Percentiles rank a stretch among this genome's conserved stretches.
These are phyloP conservation scores for Drosophila mettleri DNA, from an alignment of 2,888 invertebrate species.

Conservation along the genomic window DNA sequence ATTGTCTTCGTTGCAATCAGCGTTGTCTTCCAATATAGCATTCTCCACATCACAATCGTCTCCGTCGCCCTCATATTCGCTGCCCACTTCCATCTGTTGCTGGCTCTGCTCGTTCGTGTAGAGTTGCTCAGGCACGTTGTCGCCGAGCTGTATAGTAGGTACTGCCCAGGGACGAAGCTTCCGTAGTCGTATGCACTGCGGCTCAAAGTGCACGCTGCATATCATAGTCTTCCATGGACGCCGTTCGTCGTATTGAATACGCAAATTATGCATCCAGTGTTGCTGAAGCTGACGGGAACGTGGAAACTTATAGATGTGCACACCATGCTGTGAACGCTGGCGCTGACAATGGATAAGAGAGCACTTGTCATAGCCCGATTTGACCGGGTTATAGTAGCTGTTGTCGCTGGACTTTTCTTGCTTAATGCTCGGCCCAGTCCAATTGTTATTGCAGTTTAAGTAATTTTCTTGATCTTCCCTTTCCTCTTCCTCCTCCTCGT, in stretches of 20 bases:
- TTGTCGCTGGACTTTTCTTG: constrained; percentile 23
- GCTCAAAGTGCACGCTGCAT: constrained; percentile 71
- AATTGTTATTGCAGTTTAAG: constrained; percentile 9
- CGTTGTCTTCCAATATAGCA: constrained; percentile 23
- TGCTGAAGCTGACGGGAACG: constrained; percentile 58
- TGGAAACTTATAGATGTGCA: constrained; percentile 72
- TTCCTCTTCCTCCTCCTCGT: constrained; percentile 9
- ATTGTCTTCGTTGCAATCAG: constrained; percentile 33
- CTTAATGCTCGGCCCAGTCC: constrained; percentile 35
- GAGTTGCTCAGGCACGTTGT: constrained; percentile 62
- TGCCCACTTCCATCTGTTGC: constrained; percentile 28
- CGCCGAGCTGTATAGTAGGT: constrained; percentile 76
- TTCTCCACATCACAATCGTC: constrained; percentile 42
- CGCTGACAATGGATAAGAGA: constrained; percentile 72
- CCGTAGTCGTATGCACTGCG: constrained; percentile 57
- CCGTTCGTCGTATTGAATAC: constrained; percentile 63
- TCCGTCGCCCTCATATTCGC: constrained; percentile 35
- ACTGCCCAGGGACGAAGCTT: constrained; percentile 79
- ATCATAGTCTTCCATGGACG: constrained; percentile 75
- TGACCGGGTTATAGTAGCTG: constrained; percentile 61
- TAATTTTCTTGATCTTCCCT: constrained; percentile 13
- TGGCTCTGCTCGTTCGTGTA: constrained; percentile 63
- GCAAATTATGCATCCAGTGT: constrained; percentile 70
- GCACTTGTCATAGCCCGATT: constrained; percentile 73
- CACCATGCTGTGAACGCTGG: constrained; percentile 63